These are phyloP conservation scores for Bucco capensis DNA, from an alignment of 2,113 vertebrate genomes.

Conservation along the genomic window DNA sequence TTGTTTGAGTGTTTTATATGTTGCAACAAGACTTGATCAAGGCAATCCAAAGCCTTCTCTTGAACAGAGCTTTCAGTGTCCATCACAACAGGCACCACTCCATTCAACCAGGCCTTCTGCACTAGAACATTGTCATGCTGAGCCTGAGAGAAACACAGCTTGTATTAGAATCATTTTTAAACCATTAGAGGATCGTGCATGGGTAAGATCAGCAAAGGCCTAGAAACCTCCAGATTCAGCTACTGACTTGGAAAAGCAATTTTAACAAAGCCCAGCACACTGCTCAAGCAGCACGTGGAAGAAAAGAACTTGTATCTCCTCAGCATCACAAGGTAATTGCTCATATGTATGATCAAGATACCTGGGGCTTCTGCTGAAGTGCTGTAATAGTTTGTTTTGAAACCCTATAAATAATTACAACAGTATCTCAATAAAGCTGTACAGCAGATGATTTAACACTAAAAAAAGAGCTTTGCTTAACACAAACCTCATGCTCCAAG, in stretches of 20 bases:
- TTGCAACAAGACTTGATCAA: conserved; percentile 83
- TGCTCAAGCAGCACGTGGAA: not conserved
- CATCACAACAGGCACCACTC: conserved; percentile 81
- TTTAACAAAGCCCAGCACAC: not conserved
- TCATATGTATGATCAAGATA: not conserved
- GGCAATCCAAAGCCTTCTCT: conserved; percentile 87
- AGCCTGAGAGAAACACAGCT: conserved; percentile 56
- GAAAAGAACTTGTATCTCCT: not conserved
- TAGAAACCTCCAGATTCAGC: not conserved
- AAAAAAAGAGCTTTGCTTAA: not conserved
- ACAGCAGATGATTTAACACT: conserved; percentile 31
- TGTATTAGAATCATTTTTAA: not conserved
- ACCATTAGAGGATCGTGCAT: not conserved
- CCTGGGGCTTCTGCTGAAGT: not conserved
- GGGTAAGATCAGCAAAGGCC: not conserved
- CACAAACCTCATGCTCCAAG: conserved; percentile 15
- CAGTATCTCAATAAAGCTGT: not conserved
- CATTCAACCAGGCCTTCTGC: conserved; percentile 86
- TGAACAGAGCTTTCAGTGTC: conserved; percentile 86
- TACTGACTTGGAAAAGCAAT: not conserved
- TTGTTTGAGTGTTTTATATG: conserved; percentile 71
- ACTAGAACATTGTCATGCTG: conserved; percentile 68
- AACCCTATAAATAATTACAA: not conserved
- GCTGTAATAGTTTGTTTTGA: not conserved
- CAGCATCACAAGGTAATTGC: not conserved